phyloP scores from a whole-genome alignment of 2,797 vertebrate genomes.

The Sebastes diaconus region DNA sequence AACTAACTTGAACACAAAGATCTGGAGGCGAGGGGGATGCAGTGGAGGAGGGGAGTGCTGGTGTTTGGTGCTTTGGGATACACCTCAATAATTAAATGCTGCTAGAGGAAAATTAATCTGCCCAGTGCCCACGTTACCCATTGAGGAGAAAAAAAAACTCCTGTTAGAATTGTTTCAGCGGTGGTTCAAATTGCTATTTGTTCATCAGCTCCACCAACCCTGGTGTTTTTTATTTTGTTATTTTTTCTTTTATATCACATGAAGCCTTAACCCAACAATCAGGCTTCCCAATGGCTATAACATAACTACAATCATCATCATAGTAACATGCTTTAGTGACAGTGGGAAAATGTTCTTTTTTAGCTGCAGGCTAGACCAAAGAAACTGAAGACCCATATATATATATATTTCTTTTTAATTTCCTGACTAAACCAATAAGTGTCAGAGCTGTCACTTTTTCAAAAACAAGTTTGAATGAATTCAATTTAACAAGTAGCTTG shows the following conservation, averaged over 20 bases:
- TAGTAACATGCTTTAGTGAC: neutral
- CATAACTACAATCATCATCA: neutral
- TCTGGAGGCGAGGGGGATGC: neutral
- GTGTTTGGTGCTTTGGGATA: constrained; percentile 23
- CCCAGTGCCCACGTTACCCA: neutral
- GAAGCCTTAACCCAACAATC: neutral
- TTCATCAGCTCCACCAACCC: neutral
- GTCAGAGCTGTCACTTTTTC: neutral
- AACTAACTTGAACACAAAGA: neutral
- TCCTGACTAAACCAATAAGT: neutral
- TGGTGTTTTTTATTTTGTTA: neutral
- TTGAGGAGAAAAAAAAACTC: neutral
- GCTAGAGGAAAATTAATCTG: constrained; percentile 36
- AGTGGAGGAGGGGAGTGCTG: neutral
- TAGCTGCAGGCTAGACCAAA: neutral
- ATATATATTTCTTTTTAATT: neutral
- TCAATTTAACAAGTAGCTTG: neutral
- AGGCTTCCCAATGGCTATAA: neutral
- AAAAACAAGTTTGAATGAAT: neutral
- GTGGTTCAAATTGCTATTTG: neutral
- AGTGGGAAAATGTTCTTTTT: neutral
- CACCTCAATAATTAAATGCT: constrained; percentile 32
- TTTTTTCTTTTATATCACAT: neutral
- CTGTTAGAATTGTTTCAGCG: neutral
- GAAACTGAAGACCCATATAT: neutral